Conservation (phyloP, 2,888 invertebrate genomes). For the Hypomecis atomaria region DNA sequence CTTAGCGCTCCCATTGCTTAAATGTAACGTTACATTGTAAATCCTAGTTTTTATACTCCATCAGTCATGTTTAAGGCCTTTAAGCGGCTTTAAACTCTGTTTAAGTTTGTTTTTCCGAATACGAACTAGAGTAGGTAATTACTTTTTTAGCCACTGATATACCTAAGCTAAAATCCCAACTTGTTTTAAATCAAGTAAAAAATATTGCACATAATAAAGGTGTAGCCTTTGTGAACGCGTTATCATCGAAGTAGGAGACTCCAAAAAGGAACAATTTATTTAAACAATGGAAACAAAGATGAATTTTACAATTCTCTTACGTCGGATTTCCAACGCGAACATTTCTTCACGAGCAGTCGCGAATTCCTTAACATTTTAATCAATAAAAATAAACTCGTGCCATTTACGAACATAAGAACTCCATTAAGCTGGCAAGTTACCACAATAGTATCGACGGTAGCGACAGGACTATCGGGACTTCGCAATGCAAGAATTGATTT, state of each 20-base stretch:
- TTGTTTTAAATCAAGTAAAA: background rate
- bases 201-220: background rate
- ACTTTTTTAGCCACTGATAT: no score
- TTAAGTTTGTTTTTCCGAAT: no score
- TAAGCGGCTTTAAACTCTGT: no score
- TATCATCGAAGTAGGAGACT: background rate
- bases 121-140: no score
- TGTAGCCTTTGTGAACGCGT: background rate
- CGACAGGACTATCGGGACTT: conserved; percentile 19
- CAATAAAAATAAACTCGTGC: conserved; percentile 14
- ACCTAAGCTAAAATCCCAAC: no score
- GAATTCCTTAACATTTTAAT: conserved; percentile 3
- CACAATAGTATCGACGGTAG: conserved; percentile 23
- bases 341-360: background rate
- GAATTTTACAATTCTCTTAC: conserved; percentile 1
- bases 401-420: conserved; percentile 30
- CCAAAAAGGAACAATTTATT: background rate
- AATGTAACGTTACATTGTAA: no score
- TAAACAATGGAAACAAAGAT: background rate
- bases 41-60: no score
- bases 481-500: background rate
- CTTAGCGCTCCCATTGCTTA: no score
- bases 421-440: conserved; percentile 26
- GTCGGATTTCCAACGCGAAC: conserved; percentile 1
- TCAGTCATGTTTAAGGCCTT: no score